phyloP scores from a whole-genome alignment of 2,113 vertebrate genomes.

The Hoplias malabaricus region DNA sequence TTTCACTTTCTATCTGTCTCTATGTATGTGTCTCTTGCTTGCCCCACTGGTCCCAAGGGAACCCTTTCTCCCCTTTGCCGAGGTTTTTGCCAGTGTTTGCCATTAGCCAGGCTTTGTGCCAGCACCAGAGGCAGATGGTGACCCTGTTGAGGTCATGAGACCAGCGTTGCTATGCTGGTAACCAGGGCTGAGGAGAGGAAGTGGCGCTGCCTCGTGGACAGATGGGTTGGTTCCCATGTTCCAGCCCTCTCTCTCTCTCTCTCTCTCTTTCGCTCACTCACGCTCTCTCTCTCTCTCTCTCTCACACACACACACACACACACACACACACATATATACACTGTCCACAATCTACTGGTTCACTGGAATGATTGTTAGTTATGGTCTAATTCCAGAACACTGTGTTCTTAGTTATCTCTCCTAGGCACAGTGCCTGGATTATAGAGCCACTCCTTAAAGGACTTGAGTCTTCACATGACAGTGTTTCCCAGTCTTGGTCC shows the following conservation, averaged over 20 bases:
- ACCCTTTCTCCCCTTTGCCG: constrained; percentile 63
- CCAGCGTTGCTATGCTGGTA: constrained; percentile 70
- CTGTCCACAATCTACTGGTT: constrained; percentile 17
- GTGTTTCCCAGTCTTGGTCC: background rate
- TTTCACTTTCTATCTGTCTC: background rate
- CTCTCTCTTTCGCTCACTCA: constrained; percentile 13
- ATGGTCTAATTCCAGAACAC: constrained; percentile 23
- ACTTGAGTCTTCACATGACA: background rate
- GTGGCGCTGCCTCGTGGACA: constrained; percentile 49
- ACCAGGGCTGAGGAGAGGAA: constrained; percentile 55
- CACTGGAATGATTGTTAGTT: constrained; percentile 30
- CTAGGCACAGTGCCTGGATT: background rate
- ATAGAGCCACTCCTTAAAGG: constrained; percentile 3
- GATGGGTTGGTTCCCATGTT: constrained; percentile 61
- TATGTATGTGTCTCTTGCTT: constrained; percentile 8
- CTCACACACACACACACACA: constrained; percentile 13
- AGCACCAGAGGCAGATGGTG: constrained; percentile 79
- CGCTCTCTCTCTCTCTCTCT: constrained; percentile 9
- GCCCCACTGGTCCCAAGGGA: constrained; percentile 67
- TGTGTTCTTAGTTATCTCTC: constrained; percentile 14
- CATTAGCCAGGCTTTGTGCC: constrained; percentile 70
- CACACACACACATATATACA: constrained; percentile 1
- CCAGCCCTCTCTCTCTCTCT: constrained; percentile 27
- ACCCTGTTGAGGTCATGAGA: constrained; percentile 76
- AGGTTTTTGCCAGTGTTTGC: constrained; percentile 58